Percentiles rank a stretch among this genome's conserved stretches.
These are phyloP conservation scores for Protobothrops mucrosquamatus DNA, from an alignment of 2,113 vertebrate species.

Conservation along the genomic window DNA sequence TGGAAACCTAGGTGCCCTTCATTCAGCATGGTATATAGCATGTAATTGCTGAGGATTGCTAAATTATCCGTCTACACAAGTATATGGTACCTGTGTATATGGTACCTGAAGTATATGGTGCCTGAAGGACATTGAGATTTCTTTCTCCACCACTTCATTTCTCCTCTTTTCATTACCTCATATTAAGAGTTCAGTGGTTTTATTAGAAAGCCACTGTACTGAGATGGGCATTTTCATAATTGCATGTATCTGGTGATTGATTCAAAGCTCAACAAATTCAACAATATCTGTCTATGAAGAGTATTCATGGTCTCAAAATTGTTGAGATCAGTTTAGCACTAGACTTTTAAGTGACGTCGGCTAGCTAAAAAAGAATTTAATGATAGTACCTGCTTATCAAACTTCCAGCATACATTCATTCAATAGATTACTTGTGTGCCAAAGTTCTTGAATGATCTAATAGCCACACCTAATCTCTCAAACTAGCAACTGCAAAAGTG, in stretches of 20 bases:
- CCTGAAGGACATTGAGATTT: background rate
- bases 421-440: background rate
- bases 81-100: background rate
- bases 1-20: background rate
- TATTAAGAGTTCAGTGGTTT: background rate
- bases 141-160: background rate
- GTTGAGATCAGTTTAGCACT: background rate
- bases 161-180: background rate
- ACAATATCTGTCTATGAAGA: background rate
- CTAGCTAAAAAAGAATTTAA: background rate
- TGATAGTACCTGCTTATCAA: background rate
- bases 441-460: background rate
- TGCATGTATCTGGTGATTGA: background rate
- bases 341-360: background rate
- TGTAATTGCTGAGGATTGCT: background rate
- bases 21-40: background rate
- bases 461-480: background rate
- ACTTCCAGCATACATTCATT: background rate
- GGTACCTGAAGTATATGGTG: background rate
- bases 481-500: background rate
- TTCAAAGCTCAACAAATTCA: background rate
- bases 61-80: background rate
- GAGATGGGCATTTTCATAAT: background rate
- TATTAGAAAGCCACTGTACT: background rate
- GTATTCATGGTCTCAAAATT: background rate